Evolutionary conservation across 1,140 invertebrate species (phyloP), one percentile per base, ranked within the genome.

Genomic region (Eriosoma lanigerum): DNA sequence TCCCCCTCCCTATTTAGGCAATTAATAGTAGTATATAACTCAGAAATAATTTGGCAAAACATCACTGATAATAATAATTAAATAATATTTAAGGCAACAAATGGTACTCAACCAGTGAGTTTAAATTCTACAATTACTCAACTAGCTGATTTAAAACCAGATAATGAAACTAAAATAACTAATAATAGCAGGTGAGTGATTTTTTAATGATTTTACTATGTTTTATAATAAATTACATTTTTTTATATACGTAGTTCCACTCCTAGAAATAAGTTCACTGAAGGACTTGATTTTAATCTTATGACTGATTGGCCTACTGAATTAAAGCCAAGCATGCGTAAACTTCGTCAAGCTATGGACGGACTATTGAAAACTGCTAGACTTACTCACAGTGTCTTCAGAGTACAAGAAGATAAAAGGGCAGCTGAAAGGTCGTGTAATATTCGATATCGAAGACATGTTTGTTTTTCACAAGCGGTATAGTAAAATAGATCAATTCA

Each of bases 381-480:
- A 46, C 87, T 96, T 4, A 94, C 94, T 1, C 94, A 97, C 86
- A 94, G 93, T 10, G 94, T 97, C 17, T 91, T 97, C 83, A 86
- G 94, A 3, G 88, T 97, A 6, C 91, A 94, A 83, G 90, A 93
- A 85, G 92, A 93, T 84, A 86, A 90, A 85, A 85, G 91, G 85
- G 86, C 89, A 85, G 87, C 91, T 82, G 86, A 90, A 85, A 85
- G 91, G 84, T 87, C 88, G 13, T 90, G 90, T 46, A 88, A 89
- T 24, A 86, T 93, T 24, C 89, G 91, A 81, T 91, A 91, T 66
- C 87, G 96, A 78, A 86, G 96, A 81, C 94, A 97, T 86, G 93
- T 96, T 38, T 95, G 95, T 84, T 96, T 97, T 85, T 94, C 94
- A 29, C 96, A 98, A 87, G 93, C 95, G 73, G 94, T 96, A 86